Evolutionary conservation across 2,113 vertebrate species (phyloP).

Genomic region (Lampris incognitus): DNA sequence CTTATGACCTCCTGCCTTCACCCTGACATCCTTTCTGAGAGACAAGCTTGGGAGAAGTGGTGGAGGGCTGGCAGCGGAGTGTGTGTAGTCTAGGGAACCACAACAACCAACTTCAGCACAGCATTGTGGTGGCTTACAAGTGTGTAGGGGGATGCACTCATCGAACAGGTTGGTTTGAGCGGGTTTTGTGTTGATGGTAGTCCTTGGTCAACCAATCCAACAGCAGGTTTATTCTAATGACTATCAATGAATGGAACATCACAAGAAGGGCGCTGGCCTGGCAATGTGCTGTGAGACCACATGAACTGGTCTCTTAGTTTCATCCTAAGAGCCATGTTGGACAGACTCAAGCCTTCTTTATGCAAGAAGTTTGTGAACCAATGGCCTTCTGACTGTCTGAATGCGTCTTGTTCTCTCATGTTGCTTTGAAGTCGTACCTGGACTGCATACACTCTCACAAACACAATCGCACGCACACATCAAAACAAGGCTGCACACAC

Average conservation of each 20-base stretch:
- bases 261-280: not conserved
- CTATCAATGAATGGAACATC: not conserved
- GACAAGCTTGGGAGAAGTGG: constrained; percentile 7
- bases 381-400: constrained; percentile 42
- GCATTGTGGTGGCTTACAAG: constrained; percentile 32
- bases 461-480: constrained; percentile 47
- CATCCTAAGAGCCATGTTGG: constrained; percentile 42
- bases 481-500: constrained; percentile 40
- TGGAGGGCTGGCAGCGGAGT: constrained; percentile 45
- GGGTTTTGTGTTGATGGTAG: constrained; percentile 28
- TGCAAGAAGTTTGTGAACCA: constrained; percentile 44
- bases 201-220: not conserved
- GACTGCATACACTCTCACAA: constrained; percentile 63
- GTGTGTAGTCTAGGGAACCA: constrained; percentile 66
- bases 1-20: constrained; percentile 47
- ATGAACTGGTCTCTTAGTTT: constrained; percentile 22
- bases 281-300: constrained; percentile 26
- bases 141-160: constrained; percentile 12
- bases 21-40: constrained; percentile 5
- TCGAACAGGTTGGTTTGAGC: constrained; percentile 15
- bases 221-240: constrained; percentile 21
- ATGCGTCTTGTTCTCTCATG: constrained; percentile 52
- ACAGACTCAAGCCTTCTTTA: constrained; percentile 28
- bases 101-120: constrained; percentile 37
- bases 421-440: constrained; percentile 49